A percentile compares a stretch with the other conserved stretches of the same genome.
phyloP scores from a whole-genome alignment of 2,113 vertebrate species.

The Gymnarchus niloticus region DNA sequence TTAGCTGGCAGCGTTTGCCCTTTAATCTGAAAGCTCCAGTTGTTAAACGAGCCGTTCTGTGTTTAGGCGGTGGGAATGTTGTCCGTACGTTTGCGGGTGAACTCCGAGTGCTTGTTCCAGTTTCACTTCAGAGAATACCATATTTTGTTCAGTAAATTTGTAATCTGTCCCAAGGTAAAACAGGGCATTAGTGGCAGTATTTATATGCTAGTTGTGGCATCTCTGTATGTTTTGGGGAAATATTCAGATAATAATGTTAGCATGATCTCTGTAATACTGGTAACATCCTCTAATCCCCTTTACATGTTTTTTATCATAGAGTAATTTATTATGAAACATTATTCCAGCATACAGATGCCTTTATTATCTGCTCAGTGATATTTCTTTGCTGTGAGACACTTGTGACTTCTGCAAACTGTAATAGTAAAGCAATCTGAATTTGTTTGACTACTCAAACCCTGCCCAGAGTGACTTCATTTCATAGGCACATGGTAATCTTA shows the following conservation, averaged over 20 bases:
- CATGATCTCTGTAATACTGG: neutral
- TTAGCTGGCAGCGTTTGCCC: neutral
- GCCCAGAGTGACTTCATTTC: neutral
- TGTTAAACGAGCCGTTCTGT: neutral
- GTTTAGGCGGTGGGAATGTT: neutral
- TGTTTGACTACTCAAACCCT: neutral
- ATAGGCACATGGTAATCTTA: neutral
- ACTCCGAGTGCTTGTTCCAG: neutral
- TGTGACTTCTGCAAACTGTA: neutral
- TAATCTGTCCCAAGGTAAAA: too few species aligned
- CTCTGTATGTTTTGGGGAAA: neutral
- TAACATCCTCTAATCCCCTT: neutral
- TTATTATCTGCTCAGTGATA: neutral
- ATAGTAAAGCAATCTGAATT: neutral
- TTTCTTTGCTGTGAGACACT: neutral
- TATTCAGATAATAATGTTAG: neutral
- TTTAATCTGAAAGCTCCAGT: neutral
- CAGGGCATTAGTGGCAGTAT: neutral
- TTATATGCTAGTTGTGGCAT: neutral
- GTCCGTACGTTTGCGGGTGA: neutral
- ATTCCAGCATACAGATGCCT: neutral
- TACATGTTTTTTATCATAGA: neutral
- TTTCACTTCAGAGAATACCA: neutral
- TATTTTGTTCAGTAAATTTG: neutral
- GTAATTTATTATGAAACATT: neutral